Evolutionary conservation across 2,113 vertebrate species (phyloP), one percentile per base, ranked within the genome.

Genomic region (Periophthalmus modestus): DNA sequence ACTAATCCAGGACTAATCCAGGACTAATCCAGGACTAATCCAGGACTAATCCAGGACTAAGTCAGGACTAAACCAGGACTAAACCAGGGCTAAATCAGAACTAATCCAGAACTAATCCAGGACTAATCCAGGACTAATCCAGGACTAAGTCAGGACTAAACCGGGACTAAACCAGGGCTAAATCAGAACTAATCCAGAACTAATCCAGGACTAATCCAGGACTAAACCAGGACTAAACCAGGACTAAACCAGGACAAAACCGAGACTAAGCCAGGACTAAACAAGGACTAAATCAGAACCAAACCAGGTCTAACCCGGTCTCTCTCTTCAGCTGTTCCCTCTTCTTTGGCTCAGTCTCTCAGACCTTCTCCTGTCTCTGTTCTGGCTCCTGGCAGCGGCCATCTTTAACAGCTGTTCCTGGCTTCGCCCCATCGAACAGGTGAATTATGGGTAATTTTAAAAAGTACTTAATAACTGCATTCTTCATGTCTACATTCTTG

Each of bases 341-440:
- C 92, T 97, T 54, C 87, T 97, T 83, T 94, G 94, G 82, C 92
- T 97, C 89, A 95, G 95, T 66, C 79, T 95, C 71, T 94, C 93
- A 0, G 95, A 98, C 89, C 88, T 98, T 13, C 84, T 96, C 18
- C 85, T 98, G 73, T 93, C 95, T 1, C 19, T 94, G 83, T 95
- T 94, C 85, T 96, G 95, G 95, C 89, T 97, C n/a, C 61, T 86
- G 2, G 95, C 94, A 6, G 90, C 89, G 0, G 75, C 94, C 10
- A 86, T 98, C 9, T 95, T 94, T 71, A 91, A 93, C 28, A 85
- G 82, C 62, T 97, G 96, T 82, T 96, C 96, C 81, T 95, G 96
- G 82, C 90, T 97, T 66, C 95, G 96, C 82, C 90, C 91, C 0
- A 75, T 91, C 0, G 96, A 93, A 52, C 94, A 97, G 91, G 96